phyloP scores from a whole-genome alignment of 1,140 invertebrate genomes.

The Penaeus chinensis region DNA sequence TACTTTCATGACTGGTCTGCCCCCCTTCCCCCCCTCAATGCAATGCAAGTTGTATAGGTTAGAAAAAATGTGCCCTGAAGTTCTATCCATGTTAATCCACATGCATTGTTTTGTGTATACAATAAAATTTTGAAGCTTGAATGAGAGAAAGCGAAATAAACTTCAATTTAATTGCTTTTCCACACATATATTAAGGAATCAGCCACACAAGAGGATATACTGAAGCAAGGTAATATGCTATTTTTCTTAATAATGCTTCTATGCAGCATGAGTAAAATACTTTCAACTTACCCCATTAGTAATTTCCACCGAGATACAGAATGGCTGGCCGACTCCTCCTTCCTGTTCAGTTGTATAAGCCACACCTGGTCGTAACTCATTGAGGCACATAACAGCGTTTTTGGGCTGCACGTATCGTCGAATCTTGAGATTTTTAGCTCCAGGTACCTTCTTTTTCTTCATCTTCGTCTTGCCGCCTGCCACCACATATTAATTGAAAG shows the following conservation, averaged over 20 bases:
- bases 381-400: conserved; percentile 57
- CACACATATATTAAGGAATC: neutral
- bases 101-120: no score
- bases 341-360: conserved; percentile 47
- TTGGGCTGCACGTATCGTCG: conserved; percentile 55
- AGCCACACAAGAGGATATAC: neutral
- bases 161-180: neutral
- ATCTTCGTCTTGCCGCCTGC: conserved; percentile 57
- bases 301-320: conserved; percentile 53
- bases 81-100: no score
- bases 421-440: conserved; percentile 57
- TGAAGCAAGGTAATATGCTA: neutral
- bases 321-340: conserved; percentile 53
- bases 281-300: conserved; percentile 29
- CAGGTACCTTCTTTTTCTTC: conserved; percentile 58
- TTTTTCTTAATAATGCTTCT: conserved; percentile 15
- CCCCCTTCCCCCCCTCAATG: no score
- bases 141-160: neutral
- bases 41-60: no score
- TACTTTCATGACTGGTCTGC: no score
- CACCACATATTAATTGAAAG: conserved; percentile 62
- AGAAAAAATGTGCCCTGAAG: no score
- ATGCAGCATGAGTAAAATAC: neutral
- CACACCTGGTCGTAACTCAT: conserved; percentile 49
- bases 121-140: no score